Evolutionary conservation across 2,888 invertebrate genomes (phyloP), one percentile per base, ranked within the genome.

Genomic region (Tineola bisselliella): DNA sequence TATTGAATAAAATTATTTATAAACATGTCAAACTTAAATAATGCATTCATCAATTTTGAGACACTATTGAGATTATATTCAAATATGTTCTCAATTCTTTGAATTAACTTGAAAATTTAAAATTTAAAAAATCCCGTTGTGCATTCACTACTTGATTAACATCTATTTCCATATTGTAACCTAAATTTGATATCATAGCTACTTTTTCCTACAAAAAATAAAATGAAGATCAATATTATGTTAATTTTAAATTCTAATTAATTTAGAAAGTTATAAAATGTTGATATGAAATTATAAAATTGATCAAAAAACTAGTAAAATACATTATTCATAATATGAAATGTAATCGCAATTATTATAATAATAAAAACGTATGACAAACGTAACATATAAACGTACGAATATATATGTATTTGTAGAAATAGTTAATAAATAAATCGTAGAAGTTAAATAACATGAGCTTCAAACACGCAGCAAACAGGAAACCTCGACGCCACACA

Each of bases 401-500:
- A n/a, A n/a, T n/a, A n/a, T n/a, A n/a, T n/a, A n/a, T n/a, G n/a
- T n/a, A n/a, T n/a, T n/a, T n/a, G 25, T 4, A 25, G 6, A 25
- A 25, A 6, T 2, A 25, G 25, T 25, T 4, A 25, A 25, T 25
- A 38, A 38, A 38, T 10, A 38, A 6, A 12, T 2, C 3, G 38
- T 38, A 38, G 38, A 38, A 38, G 38, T 38, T 38, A 38, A 38
- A 38, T 38, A 38, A 38, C 38, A 38, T 38, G 10, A 38, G n/a
- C 38, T 25, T 25, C 25, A 25, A 25, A 25, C 38, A 38, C 10
- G 38, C 25, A 15, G 58, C 33, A 58, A 58, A 44, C 60, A 60
- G 60, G 60, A 60, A 60, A 15, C 48, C 15, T 25, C 44, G 30
- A 44, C 17, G 56, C 25, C 56, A 61, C 38, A 25, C 30, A 43